phyloP scores from a whole-genome alignment of 2,113 vertebrate genomes.

The Indicator maculatus region DNA sequence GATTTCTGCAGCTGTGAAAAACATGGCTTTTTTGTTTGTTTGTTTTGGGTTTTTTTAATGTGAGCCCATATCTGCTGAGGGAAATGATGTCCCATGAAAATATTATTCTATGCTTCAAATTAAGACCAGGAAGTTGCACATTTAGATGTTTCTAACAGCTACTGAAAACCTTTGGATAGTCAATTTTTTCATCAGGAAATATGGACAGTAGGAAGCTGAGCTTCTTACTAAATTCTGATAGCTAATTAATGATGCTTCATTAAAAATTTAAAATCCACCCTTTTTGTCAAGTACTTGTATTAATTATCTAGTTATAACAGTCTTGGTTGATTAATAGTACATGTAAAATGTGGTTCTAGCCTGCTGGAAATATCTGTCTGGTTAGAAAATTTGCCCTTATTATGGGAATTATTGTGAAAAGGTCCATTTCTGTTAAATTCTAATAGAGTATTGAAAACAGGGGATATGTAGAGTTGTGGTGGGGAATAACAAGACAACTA shows the following conservation, averaged over 20 bases:
- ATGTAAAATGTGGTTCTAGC: constrained; percentile 42
- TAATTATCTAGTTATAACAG: constrained; percentile 72
- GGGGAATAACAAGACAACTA: neutral
- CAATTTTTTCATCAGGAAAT: constrained; percentile 40
- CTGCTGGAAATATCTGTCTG: constrained; percentile 37
- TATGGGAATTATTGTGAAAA: neutral
- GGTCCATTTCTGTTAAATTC: neutral
- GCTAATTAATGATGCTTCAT: constrained; percentile 57
- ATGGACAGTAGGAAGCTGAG: constrained; percentile 7
- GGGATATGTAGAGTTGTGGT: neutral
- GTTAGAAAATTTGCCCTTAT: constrained; percentile 14
- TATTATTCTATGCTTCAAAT: neutral
- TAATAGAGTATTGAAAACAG: constrained; percentile 1
- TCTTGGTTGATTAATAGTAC: constrained; percentile 58
- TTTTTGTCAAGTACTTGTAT: constrained; percentile 65
- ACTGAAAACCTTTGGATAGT: neutral
- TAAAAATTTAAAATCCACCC: constrained; percentile 66
- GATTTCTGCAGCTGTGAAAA: neutral
- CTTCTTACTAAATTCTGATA: constrained; percentile 55
- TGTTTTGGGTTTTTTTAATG: neutral
- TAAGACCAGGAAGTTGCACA: constrained; percentile 8
- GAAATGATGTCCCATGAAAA: neutral
- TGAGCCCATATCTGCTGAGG: neutral
- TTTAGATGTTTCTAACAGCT: constrained; percentile 5
- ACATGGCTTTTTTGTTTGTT: neutral